Base-by-base conservation (phyloP, 1,140 invertebrate species). In the Rhopalosiphum maidis region DNA sequence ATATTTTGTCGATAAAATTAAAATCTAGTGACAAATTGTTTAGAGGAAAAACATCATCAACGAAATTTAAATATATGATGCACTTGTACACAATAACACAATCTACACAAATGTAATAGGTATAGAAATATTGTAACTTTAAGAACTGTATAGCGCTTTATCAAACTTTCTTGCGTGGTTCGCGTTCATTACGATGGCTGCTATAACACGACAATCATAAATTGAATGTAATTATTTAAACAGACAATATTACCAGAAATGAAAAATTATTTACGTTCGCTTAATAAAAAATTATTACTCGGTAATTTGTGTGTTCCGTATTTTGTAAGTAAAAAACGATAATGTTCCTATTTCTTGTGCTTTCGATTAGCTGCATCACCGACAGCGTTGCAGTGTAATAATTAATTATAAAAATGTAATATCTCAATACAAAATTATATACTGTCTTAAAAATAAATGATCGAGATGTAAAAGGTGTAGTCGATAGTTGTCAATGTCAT, bases 171-270 rank as follows among this genome's bases (percentile, higher is more conserved):
- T 77, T 77, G 15, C 60, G n/a, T 77, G 60, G 60, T 18, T 15
- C n/a, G 30, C 0, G 11, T n/a, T 18, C 30, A n/a, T 77, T 18
- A 21, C n/a, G 30, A 6, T 18, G 30, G 5, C 30, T 77, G n/a
- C 30, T 77, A n/a, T 15, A 77, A 77, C 60, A 77, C n/a, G 60
- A 77, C 60, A 7, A 18, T 77, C n/a, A 77, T n/a, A n/a, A 77
- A 77, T n/a, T n/a, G 60, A 77, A 77, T n/a, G 60, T 77, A 77
- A 77, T 77, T 77, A 77, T 77, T 77, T 77, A 77, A 77, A 77
- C 60, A 77, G n/a, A 77, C 30, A 15, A 77, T n/a, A 77, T n/a
- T 77, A 18, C n/a, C 15, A 77, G 30, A 77, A 77, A 77, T 77
- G 30, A 77, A 77, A 77, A 77, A 77, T 77, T 77, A n/a, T n/a